Conservation (phyloP, 2,888 invertebrate species). For the Acleris holmiana region DNA sequence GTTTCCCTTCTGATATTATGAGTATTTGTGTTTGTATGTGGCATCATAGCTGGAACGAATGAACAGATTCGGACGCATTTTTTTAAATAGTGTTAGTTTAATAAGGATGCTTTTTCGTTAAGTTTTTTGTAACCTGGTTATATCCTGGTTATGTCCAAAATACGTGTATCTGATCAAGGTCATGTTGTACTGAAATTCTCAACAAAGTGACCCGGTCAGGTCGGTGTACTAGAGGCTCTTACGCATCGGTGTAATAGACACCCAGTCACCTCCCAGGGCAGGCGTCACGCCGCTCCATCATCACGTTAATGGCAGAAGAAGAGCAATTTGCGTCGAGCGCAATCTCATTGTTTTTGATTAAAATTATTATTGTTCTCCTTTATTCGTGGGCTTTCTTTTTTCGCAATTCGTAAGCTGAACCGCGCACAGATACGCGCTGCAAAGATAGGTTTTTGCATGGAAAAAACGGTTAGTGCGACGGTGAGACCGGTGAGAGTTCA, state of each 20-base stretch:
- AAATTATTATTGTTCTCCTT: slow-evolving; percentile 75
- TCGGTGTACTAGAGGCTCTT: slow-evolving; percentile 13
- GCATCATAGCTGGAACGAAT: no score
- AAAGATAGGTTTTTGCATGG: slow-evolving; percentile 17
- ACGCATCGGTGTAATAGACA: slow-evolving; percentile 48
- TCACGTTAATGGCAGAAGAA: slow-evolving; percentile 71
- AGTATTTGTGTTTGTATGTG: no score
- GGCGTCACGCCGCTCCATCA: slow-evolving; percentile 63
- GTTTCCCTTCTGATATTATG: no score
- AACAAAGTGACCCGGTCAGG: no score
- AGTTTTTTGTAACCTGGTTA: no score
- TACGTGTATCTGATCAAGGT: no score
- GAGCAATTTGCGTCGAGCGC: slow-evolving; percentile 72
- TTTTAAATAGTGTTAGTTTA: no score
- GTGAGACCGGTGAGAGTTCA: no score
- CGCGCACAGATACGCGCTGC: slow-evolving; percentile 20
- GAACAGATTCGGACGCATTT: no score
- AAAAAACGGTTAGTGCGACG: neutral
- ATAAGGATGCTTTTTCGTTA: no score
- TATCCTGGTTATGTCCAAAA: no score
- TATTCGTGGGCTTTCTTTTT: slow-evolving; percentile 49
- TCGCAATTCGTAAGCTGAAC: slow-evolving; percentile 46
- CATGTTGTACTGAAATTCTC: no score
- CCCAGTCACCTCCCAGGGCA: slow-evolving; percentile 51
- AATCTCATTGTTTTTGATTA: slow-evolving; percentile 81